A percentile compares a stretch with the other conserved stretches of the same genome.
Evolutionary conservation across 2,113 vertebrate species (phyloP).

Genomic region (Xiphophorus hellerii): DNA sequence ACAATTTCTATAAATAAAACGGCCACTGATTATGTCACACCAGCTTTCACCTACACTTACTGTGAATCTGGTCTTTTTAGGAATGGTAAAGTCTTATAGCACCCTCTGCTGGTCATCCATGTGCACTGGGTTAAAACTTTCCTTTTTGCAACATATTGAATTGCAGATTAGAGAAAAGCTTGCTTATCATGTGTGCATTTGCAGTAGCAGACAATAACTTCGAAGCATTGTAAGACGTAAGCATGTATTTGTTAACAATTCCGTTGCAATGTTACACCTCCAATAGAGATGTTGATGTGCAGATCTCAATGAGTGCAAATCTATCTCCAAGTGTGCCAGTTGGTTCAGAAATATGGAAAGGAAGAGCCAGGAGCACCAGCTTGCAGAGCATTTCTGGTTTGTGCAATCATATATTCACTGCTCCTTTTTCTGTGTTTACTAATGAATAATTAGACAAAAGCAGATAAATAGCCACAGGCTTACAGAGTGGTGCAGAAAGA

Average conservation of each 20-base stretch:
- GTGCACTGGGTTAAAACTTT: background rate
- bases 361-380: background rate
- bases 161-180: background rate
- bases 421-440: conserved; percentile 69
- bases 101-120: conserved; percentile 50
- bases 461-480: conserved; percentile 71
- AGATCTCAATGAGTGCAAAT: background rate
- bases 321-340: background rate
- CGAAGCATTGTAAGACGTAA: background rate
- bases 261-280: background rate
- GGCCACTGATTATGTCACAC: background rate
- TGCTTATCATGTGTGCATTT: background rate
- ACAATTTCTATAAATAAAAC: background rate
- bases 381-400: conserved; percentile 22
- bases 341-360: background rate
- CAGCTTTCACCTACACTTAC: too few relatives aligned
- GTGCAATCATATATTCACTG: conserved; percentile 63
- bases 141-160: background rate
- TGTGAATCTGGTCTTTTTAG: background rate
- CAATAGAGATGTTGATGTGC: background rate
- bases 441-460: conserved; percentile 83
- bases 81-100: background rate
- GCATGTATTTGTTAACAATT: background rate
- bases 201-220: background rate
- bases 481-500: conserved; percentile 40